Percentiles rank a stretch among this genome's conserved stretches.
phyloP scores from a whole-genome alignment of 2,113 vertebrate genomes.

The Nesogale talazaci region DNA sequence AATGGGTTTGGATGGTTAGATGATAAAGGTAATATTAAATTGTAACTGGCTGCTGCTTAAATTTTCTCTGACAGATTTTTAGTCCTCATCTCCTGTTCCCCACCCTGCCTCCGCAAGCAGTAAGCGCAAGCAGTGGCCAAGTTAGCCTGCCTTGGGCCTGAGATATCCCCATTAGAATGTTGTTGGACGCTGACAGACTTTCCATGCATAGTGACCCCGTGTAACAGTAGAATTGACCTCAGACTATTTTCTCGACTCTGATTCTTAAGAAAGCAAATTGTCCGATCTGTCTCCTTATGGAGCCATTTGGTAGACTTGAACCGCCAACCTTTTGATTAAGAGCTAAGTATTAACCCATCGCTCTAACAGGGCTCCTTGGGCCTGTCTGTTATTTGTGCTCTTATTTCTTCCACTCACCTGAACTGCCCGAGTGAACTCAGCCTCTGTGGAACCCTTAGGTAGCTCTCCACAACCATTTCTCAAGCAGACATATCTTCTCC shows the following conservation, averaged over 20 bases:
- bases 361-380: neutral
- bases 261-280: neutral
- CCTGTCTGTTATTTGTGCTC: neutral
- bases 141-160: constrained; percentile 5
- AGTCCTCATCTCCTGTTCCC: neutral
- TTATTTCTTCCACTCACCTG: neutral
- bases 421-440: neutral
- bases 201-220: neutral
- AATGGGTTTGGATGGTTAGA: neutral
- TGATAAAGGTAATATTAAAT: neutral
- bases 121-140: neutral
- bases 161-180: neutral
- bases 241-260: neutral
- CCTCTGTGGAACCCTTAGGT: neutral
- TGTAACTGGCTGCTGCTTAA: neutral
- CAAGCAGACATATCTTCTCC: neutral
- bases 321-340: neutral
- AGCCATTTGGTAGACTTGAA: neutral
- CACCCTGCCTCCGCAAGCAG: neutral
- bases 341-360: neutral
- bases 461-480: neutral
- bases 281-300: neutral
- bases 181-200: neutral
- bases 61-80: neutral
- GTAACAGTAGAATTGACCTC: neutral